Base-by-base conservation (phyloP, 2,888 invertebrate species). In the Coecobrya sp. region DNA sequence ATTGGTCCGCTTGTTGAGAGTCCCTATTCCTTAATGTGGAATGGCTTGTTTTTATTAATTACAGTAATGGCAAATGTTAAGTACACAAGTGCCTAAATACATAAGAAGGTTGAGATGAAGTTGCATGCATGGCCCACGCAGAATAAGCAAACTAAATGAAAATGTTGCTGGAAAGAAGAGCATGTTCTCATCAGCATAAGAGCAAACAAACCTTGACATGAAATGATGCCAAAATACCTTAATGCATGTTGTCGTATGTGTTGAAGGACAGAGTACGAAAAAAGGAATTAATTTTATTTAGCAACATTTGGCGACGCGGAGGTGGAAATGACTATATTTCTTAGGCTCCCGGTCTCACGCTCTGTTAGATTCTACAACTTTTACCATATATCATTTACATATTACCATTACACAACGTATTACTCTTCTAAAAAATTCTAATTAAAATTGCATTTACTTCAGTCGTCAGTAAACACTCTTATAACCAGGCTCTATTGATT, bases 341-440 rank as follows among this genome's bases (percentile, higher is more conserved):
- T 8, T 36, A 36, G 2, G 36, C 42, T 45, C 19, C 2, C 8
- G 45, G 76, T 27, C 4, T 1, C 45, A 76, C 70, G 70, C 70
- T 70, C 70, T 70, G 70, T 70, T 70, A 36, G 36, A 0, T 76
- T 25, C 13, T 45, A 45, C 68, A 11, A 70, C 8, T 30, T 70
- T 2, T 25, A n/a, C 36, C 36, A 70, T 36, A 49, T 49, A 76
- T 45, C 76, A 76, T 76, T 70, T 70, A 16, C 76, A 76, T 76
- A 45, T 45, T 22, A 45, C 19, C 11, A 45, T 16, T 76, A 1
- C 45, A n/a, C n/a, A n/a, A n/a, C n/a, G n/a, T n/a, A n/a, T 76
- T 42, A 25, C 30, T 27, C 36, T 70, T 30, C 16, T 16, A 13
- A 22, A 10, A 45, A 45, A n/a, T 45, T 76, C 22, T 19, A 45